phyloP scores from a whole-genome alignment of 2,888 invertebrate species.

The Aquatica leii region DNA sequence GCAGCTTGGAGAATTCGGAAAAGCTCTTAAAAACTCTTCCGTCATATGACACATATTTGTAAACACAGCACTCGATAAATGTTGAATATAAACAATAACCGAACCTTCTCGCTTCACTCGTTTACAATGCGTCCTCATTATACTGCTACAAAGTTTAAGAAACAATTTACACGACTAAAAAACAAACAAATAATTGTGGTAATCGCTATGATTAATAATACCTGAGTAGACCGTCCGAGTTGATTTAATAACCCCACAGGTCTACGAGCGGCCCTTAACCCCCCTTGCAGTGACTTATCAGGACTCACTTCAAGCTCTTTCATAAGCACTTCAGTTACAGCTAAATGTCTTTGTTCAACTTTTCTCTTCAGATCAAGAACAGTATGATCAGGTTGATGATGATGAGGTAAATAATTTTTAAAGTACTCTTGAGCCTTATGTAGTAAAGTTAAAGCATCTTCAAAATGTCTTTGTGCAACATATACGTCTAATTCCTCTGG shows the following conservation, averaged over 20 bases:
- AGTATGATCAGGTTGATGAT: slow-evolving; percentile 58
- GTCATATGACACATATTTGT: slow-evolving; percentile 71
- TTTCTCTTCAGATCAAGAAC: slow-evolving; percentile 63
- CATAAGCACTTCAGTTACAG: slow-evolving; percentile 85
- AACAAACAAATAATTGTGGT: slow-evolving; percentile 10
- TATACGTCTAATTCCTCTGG: slow-evolving; percentile 94
- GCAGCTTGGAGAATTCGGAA: slow-evolving; percentile 78
- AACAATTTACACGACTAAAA: slow-evolving; percentile 82
- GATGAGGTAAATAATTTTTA: slow-evolving; percentile 48
- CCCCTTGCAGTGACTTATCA: slow-evolving; percentile 90
- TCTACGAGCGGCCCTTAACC: slow-evolving; percentile 82
- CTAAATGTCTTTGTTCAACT: slow-evolving; percentile 75
- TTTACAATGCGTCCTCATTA: slow-evolving; percentile 81
- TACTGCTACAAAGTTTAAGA: slow-evolving; percentile 80
- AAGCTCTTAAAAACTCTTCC: slow-evolving; percentile 80
- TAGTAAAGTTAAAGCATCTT: slow-evolving; percentile 86
- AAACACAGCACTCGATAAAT: slow-evolving; percentile 85
- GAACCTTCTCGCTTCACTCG: slow-evolving; percentile 83
- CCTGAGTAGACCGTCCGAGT: slow-evolving; percentile 73
- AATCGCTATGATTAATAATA: slow-evolving; percentile 33
- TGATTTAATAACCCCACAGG: slow-evolving; percentile 86
- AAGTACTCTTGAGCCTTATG: slow-evolving; percentile 71
- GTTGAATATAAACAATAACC: slow-evolving; percentile 79
- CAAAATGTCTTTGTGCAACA: slow-evolving; percentile 95
- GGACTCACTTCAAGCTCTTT: slow-evolving; percentile 90